These are phyloP conservation scores for Ctenochaetus hawaiiensis DNA, from an alignment of 2,797 vertebrate species.

Conservation along the genomic window DNA sequence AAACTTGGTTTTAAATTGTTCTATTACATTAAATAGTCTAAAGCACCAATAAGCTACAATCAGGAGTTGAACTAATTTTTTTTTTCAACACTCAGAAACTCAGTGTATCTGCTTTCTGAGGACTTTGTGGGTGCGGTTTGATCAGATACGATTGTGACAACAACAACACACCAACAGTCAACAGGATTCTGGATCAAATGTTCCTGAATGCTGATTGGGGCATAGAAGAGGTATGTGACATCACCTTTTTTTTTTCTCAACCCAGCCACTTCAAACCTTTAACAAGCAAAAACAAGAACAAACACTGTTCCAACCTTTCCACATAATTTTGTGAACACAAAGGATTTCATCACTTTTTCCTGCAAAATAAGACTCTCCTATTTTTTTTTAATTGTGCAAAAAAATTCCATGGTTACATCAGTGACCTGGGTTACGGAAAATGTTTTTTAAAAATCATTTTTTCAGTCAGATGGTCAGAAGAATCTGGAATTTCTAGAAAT, in stretches of 20 bases:
- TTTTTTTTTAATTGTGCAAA: neutral
- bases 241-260: too few relatives aligned
- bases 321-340: neutral
- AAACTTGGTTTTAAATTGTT: too few relatives aligned
- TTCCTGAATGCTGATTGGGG: neutral
- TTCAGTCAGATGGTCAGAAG: neutral
- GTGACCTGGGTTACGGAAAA: neutral
- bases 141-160: neutral
- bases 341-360: neutral
- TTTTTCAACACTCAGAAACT: neutral
- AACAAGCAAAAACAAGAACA: neutral
- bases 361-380: neutral
- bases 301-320: neutral
- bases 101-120: neutral
- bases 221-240: too few relatives aligned
- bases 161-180: neutral
- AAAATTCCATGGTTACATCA: neutral
- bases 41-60: too few relatives aligned
- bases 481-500: neutral
- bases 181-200: neutral
- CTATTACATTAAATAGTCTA: too few relatives aligned
- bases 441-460: neutral
- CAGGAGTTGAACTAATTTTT: too few relatives aligned
- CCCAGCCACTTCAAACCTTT: neutral
- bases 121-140: neutral